These are phyloP conservation scores for Smittia sp. DNA, from an alignment of 2,888 invertebrate species.

Conservation along the genomic window DNA sequence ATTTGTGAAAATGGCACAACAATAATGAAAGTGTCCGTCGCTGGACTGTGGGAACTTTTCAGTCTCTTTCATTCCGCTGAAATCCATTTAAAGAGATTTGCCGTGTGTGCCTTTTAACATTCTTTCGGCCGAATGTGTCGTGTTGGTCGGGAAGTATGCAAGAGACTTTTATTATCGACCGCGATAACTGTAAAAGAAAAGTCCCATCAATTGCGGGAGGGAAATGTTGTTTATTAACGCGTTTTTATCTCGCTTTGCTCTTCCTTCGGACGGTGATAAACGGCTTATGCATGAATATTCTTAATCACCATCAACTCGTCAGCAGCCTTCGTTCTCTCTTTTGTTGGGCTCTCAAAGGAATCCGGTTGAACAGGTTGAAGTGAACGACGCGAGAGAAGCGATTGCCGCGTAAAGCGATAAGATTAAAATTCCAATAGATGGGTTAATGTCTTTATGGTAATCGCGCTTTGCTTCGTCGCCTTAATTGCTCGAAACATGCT, in stretches of 20 bases:
- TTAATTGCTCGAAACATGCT: conserved; percentile 29
- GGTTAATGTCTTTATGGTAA: conserved; percentile 38
- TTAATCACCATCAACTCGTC: conserved; percentile 20
- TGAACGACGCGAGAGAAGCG: conserved; percentile 7
- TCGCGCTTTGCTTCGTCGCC: conserved; percentile 17
- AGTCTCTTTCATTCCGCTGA: background rate
- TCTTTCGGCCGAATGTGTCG: conserved; percentile 17
- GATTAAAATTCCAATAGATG: conserved; percentile 35
- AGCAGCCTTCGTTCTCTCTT: conserved; percentile 1
- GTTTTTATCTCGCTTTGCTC: background rate
- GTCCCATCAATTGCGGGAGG: background rate
- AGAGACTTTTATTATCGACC: background rate
- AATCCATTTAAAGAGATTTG: conserved; percentile 18
- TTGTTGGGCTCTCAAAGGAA: conserved; percentile 7
- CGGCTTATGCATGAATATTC: conserved; percentile 9
- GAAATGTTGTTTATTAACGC: background rate
- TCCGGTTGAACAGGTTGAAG: conserved; percentile 37
- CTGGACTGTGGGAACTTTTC: conserved; percentile 31
- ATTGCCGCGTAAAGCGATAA: conserved; percentile 27
- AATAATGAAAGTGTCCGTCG: conserved; percentile 17
- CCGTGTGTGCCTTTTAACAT: conserved; percentile 4
- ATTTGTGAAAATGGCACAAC: conserved; percentile 32
- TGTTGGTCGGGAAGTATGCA: background rate
- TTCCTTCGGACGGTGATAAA: background rate
- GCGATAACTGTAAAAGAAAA: conserved; percentile 17